A percentile compares a stretch with the other conserved stretches of the same genome.
Evolutionary conservation across 2,797 vertebrate genomes (phyloP).

Genomic region (Mionectes olivaceus): DNA sequence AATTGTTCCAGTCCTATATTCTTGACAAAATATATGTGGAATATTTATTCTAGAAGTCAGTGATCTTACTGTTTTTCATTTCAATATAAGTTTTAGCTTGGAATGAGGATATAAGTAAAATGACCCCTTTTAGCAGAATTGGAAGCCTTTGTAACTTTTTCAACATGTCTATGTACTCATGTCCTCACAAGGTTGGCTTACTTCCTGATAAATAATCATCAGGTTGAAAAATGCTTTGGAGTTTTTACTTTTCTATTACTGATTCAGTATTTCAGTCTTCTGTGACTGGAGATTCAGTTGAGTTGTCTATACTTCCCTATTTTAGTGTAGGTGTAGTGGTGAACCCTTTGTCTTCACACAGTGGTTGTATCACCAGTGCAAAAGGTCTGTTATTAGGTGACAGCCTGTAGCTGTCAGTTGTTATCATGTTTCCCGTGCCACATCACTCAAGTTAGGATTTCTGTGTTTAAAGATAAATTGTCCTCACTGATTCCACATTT

Average conservation of each 20-base stretch:
- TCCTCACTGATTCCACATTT: background rate
- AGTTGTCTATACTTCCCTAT: background rate
- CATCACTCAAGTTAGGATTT: background rate
- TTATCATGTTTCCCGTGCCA: background rate
- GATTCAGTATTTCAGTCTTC: background rate
- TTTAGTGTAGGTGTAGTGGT: background rate
- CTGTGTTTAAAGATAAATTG: background rate
- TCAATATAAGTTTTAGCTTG: background rate
- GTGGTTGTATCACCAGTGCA: background rate
- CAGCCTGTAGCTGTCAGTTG: background rate
- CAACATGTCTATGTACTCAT: rapidly evolving
- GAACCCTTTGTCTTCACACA: background rate
- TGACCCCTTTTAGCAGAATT: background rate
- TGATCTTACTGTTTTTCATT: background rate
- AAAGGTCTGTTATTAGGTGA: background rate
- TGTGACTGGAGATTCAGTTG: background rate
- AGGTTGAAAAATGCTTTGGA: background rate
- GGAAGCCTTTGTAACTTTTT: background rate
- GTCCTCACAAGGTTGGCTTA: background rate
- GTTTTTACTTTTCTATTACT: background rate
- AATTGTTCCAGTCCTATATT: background rate
- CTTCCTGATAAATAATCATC: background rate
- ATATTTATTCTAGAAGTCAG: background rate
- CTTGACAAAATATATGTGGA: background rate
- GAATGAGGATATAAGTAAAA: background rate